A percentile compares a stretch with the other conserved stretches of the same genome.
Conservation (phyloP, 2,888 invertebrate species). For the Aethes cnicana region DNA sequence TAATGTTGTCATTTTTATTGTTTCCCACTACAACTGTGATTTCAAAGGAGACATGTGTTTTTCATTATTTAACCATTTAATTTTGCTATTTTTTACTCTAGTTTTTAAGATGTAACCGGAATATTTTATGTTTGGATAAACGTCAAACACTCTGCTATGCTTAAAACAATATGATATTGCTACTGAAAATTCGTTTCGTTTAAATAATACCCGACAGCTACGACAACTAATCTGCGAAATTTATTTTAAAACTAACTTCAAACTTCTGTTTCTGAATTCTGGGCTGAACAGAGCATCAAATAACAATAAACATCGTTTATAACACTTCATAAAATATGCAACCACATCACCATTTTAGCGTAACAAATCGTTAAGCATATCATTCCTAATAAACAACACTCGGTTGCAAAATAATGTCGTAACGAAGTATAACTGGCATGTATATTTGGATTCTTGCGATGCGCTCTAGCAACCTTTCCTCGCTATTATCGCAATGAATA, state of each 20-base stretch:
- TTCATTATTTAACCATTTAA: slow-evolving; percentile 16
- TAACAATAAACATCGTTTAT: too few species aligned
- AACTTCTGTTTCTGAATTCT: not conserved
- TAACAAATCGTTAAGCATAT: slow-evolving; percentile 19
- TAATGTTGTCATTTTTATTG: slow-evolving; percentile 25
- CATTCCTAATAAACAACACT: slow-evolving; percentile 21
- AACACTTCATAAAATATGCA: too few species aligned
- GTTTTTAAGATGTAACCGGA: not conserved
- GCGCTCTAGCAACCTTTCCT: slow-evolving; percentile 21
- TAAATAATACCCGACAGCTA: too few species aligned
- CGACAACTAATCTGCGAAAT: not conserved
- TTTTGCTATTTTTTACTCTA: slow-evolving; percentile 3
- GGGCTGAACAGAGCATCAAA: too few species aligned
- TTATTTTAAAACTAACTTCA: not conserved
- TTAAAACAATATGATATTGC: too few species aligned
- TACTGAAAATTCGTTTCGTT: too few species aligned
- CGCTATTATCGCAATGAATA: slow-evolving; percentile 22
- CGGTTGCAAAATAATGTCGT: slow-evolving; percentile 26
- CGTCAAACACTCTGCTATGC: not conserved
- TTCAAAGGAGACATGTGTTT: slow-evolving; percentile 21
- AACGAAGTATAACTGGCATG: slow-evolving; percentile 15
- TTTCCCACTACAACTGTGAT: slow-evolving; percentile 20
- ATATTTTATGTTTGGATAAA: not conserved
- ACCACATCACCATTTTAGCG: not conserved
- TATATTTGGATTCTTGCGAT: slow-evolving; percentile 26